phyloP scores from a whole-genome alignment of 1,140 invertebrate genomes.

The Eriosoma lanigerum region DNA sequence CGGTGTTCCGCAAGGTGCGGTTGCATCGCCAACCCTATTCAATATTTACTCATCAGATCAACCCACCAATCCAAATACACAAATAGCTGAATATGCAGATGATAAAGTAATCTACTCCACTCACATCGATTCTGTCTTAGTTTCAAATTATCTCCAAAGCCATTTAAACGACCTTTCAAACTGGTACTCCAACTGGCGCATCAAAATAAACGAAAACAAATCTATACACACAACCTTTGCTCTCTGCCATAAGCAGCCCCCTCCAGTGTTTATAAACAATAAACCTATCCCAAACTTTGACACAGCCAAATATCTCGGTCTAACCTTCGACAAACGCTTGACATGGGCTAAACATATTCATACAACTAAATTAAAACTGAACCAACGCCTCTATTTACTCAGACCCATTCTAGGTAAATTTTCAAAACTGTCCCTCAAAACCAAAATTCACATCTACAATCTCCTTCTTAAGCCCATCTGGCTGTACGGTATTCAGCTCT shows the following conservation, averaged over 20 bases:
- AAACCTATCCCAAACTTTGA: neutral
- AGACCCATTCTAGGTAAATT: too few species aligned
- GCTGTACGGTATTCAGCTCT: neutral
- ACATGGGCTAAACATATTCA: neutral
- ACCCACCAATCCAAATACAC: neutral
- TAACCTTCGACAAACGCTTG: neutral
- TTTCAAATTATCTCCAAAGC: neutral
- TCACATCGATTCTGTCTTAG: neutral
- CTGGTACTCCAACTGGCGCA: too few species aligned
- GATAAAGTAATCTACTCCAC: conserved; percentile 7
- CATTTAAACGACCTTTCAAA: neutral
- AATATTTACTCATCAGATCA: too few species aligned
- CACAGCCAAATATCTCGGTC: neutral
- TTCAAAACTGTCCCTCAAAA: neutral
- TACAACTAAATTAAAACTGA: neutral
- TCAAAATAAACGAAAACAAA: conserved; percentile 22
- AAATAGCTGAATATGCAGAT: neutral
- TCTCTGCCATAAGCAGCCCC: neutral
- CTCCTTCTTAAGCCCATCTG: neutral
- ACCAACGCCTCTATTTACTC: too few species aligned
- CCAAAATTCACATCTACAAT: neutral
- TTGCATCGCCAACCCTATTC: too few species aligned
- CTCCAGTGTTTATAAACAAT: neutral
- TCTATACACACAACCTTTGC: conserved; percentile 21
- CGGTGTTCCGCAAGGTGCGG: too few species aligned